Percentiles rank a stretch among this genome's conserved stretches.
These are phyloP conservation scores for Sinocyclocheilus grahami DNA, from an alignment of 2,113 vertebrate genomes.

Conservation along the genomic window DNA sequence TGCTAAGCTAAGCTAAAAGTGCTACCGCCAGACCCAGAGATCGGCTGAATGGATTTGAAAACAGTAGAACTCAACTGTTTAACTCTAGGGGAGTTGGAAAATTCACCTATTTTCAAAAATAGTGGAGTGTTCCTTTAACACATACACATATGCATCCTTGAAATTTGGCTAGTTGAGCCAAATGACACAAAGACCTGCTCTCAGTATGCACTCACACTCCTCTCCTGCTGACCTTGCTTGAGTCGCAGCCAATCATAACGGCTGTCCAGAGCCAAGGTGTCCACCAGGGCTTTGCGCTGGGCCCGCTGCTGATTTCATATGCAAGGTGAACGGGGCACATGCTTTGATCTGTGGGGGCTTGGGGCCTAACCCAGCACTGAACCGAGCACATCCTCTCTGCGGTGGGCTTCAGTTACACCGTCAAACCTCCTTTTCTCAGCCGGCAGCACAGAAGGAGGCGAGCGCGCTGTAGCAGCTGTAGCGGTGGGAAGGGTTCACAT, in stretches of 20 bases:
- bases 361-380: background rate
- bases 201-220: background rate
- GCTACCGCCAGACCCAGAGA: too few species aligned
- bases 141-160: too few species aligned
- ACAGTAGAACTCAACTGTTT: too few species aligned
- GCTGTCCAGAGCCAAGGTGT: slow-evolving; percentile 61
- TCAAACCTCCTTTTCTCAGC: background rate
- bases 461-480: background rate
- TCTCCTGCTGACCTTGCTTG: slow-evolving; percentile 37
- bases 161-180: background rate
- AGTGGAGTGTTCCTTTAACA: too few species aligned
- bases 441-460: background rate
- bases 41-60: too few species aligned
- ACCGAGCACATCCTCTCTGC: background rate
- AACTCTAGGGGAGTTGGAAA: too few species aligned
- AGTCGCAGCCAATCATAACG: slow-evolving; percentile 62
- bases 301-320: slow-evolving; percentile 54
- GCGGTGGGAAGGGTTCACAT: background rate
- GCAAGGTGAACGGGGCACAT: slow-evolving; percentile 33
- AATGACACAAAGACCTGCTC: slow-evolving; percentile 26
- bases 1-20: too few species aligned
- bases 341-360: slow-evolving; percentile 17
- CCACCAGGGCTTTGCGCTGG: slow-evolving; percentile 55
- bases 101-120: too few species aligned
- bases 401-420: background rate